Conservation (phyloP, 2,113 vertebrate genomes). For the Danionella cerebrum region DNA sequence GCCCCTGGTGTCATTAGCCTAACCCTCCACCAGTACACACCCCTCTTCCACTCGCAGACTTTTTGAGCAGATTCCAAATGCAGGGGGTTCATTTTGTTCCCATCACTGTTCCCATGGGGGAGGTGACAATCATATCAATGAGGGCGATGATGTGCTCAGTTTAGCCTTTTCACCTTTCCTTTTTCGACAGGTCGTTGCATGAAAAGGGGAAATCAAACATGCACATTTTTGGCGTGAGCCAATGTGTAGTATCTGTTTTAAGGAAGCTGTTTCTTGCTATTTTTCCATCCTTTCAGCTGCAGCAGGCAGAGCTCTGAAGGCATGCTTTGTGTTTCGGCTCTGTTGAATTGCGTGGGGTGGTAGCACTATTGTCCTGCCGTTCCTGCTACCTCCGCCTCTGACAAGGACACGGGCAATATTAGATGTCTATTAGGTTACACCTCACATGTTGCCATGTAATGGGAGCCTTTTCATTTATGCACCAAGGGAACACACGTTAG, state of each 20-base stretch:
- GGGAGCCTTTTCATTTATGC: constrained; percentile 34
- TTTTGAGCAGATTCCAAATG: constrained; percentile 35
- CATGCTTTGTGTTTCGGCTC: constrained; percentile 37
- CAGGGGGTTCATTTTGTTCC: constrained; percentile 23
- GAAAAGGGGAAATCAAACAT: constrained; percentile 10
- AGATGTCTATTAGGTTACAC: constrained; percentile 47
- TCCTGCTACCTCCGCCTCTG: constrained; percentile 27
- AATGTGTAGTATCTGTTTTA: constrained; percentile 42
- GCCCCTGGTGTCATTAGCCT: constrained; percentile 45
- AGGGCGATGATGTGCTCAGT: constrained; percentile 63
- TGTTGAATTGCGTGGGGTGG: constrained; percentile 26
- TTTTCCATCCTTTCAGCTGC: constrained; percentile 5
- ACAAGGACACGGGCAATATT: constrained; percentile 38
- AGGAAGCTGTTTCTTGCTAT: constrained; percentile 24
- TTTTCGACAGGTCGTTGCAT: constrained; percentile 12
- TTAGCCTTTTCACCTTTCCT: constrained; percentile 69
- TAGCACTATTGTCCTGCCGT: constrained; percentile 41
- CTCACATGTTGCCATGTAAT: constrained; percentile 40
- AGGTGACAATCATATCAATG: constrained; percentile 58
- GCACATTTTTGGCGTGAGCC: constrained; percentile 16
- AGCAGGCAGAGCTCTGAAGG: constrained; percentile 19
- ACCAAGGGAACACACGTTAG: constrained; percentile 13
- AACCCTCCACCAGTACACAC: constrained; percentile 10
- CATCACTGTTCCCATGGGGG: constrained; percentile 48
- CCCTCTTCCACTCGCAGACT: constrained; percentile 46